A percentile compares a stretch with the other conserved stretches of the same genome.
These are phyloP conservation scores for Aphelenchoides avenae DNA, from an alignment of 1,140 invertebrate genomes.

Conservation along the genomic window DNA sequence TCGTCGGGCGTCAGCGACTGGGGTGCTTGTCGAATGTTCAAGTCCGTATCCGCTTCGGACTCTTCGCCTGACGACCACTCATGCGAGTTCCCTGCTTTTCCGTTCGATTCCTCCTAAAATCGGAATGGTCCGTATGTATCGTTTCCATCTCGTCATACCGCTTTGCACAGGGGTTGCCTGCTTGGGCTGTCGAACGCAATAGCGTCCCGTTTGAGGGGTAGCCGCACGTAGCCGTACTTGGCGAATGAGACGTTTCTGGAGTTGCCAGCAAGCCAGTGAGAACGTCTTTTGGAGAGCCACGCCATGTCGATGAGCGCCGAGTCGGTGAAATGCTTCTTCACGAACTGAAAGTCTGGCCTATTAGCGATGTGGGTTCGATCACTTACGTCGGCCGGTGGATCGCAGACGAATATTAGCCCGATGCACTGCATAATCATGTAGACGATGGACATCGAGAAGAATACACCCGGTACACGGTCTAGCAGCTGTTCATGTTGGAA, in stretches of 20 bases:
- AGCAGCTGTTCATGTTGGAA: conserved; percentile 44
- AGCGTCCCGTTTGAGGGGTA: conserved; percentile 4
- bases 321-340: conserved; percentile 29
- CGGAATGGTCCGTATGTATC: background rate
- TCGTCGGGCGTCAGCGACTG: conserved; percentile 34
- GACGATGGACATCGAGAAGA: conserved; percentile 43
- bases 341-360: conserved; percentile 33
- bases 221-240: conserved; percentile 32
- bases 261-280: conserved; percentile 20
- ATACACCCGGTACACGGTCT: conserved; percentile 45
- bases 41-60: no score
- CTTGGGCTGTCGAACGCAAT: conserved; percentile 29
- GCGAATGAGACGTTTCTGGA: conserved; percentile 1
- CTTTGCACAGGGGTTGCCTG: no score
- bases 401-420: conserved; percentile 54
- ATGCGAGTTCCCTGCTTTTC: no score
- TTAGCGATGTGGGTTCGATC: background rate
- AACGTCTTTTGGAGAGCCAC: conserved; percentile 44
- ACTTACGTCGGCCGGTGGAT: conserved; percentile 46
- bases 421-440: conserved; percentile 53
- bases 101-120: conserved; percentile 13
- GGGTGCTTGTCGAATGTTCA: no score
- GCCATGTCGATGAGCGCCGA: conserved; percentile 48
- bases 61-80: no score
- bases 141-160: no score